Evolutionary conservation across 2,888 invertebrate species (phyloP).

Genomic region (Eupelmus urozonus): DNA sequence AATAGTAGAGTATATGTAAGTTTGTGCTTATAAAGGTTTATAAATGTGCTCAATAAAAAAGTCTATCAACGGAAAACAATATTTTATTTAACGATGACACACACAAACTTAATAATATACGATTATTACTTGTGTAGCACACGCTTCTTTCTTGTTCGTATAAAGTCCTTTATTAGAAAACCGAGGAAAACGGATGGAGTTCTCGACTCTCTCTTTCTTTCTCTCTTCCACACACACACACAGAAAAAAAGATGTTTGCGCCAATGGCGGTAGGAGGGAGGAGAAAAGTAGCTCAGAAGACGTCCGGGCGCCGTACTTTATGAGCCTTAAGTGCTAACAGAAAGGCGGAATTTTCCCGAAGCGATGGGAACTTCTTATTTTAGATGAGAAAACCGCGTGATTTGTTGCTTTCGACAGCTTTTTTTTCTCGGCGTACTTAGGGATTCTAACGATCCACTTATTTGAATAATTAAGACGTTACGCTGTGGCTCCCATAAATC

Average conservation of each 20-base stretch:
- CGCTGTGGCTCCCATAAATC: constrained; percentile 3
- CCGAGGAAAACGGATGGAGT: constrained; percentile 48
- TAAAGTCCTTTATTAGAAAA: constrained; percentile 57
- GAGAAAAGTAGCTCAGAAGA: constrained; percentile 5
- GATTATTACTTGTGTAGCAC: constrained; percentile 49
- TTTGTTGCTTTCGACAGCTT: constrained; percentile 39
- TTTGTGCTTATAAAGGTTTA: too few relatives aligned
- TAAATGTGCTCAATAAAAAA: too few relatives aligned
- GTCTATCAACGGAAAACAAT: too few relatives aligned
- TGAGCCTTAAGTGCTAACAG: constrained; percentile 51
- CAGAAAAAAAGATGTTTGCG: constrained; percentile 45
- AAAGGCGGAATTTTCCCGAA: constrained; percentile 32
- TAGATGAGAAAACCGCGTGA: constrained; percentile 44
- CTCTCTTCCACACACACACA: neutral
- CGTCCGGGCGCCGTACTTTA: constrained; percentile 42
- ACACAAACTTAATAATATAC: constrained; percentile 29
- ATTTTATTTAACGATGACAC: neutral
- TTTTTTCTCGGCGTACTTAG: neutral
- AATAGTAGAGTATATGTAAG: too few relatives aligned
- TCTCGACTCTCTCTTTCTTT: neutral
- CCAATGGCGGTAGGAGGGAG: constrained; percentile 9
- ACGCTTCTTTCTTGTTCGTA: constrained; percentile 9
- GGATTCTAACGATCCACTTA: constrained; percentile 5
- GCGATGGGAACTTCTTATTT: constrained; percentile 51
- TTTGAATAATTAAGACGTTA: constrained; percentile 13